Conservation (phyloP, 2,797 vertebrate species). For the Limosa lapponica region DNA sequence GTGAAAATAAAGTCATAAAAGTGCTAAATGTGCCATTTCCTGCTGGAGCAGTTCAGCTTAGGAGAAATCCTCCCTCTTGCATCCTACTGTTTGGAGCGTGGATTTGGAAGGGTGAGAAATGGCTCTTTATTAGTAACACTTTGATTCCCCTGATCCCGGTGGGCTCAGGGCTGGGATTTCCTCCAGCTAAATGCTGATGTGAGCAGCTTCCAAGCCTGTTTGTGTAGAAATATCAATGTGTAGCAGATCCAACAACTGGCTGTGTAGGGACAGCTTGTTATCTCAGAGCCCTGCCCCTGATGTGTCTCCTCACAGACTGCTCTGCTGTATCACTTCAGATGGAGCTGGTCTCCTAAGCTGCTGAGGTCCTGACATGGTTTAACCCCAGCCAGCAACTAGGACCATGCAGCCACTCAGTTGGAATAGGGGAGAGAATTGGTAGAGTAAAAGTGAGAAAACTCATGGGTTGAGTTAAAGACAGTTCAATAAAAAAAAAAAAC, state of each 20-base stretch:
- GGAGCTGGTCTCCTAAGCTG: background rate
- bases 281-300: background rate
- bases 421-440: background rate
- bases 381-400: background rate
- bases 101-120: constrained; percentile 36
- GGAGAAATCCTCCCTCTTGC: background rate
- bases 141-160: background rate
- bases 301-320: background rate
- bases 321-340: background rate
- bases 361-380: background rate
- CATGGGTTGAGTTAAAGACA: background rate
- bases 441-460: background rate
- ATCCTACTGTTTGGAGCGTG: constrained; percentile 34
- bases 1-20: background rate
- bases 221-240: background rate
- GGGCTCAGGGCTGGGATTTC: constrained; percentile 21
- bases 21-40: constrained; percentile 39
- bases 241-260: background rate
- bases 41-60: background rate
- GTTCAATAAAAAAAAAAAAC: too few relatives aligned
- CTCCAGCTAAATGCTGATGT: background rate
- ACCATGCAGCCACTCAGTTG: background rate
- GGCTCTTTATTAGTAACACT: constrained; percentile 5
- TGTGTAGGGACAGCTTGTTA: background rate
- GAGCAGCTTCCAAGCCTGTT: background rate